These are phyloP conservation scores for Catocala fraxini DNA, from an alignment of 2,888 invertebrate species.

Conservation along the genomic window DNA sequence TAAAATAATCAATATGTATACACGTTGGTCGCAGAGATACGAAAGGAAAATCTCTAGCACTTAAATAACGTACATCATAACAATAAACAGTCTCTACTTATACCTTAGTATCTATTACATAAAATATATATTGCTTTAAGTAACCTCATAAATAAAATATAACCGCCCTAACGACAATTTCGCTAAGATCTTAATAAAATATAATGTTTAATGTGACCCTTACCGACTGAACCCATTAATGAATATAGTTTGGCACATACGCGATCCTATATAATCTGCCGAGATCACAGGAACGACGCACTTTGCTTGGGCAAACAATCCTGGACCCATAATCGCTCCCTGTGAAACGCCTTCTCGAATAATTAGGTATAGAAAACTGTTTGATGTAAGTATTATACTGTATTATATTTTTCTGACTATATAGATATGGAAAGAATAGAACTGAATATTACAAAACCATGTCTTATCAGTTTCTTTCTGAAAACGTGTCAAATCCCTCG, in stretches of 20 bases:
- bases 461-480: too few relatives aligned
- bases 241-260: constrained; percentile 28
- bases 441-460: too few relatives aligned
- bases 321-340: constrained; percentile 36
- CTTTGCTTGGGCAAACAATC: constrained; percentile 37
- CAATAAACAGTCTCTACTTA: background rate
- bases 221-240: constrained; percentile 45
- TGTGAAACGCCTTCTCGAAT: constrained; percentile 30
- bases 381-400: constrained; percentile 6
- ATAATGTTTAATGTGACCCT: constrained; percentile 44
- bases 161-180: constrained; percentile 33
- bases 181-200: constrained; percentile 48
- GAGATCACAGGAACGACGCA: constrained; percentile 38
- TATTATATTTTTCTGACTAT: background rate
- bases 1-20: too few relatives aligned
- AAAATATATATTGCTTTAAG: background rate
- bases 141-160: constrained; percentile 33
- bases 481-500: too few relatives aligned
- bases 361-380: constrained; percentile 17
- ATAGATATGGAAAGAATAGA: too few relatives aligned
- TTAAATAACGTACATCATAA: background rate
- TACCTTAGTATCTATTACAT: background rate
- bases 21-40: too few relatives aligned
- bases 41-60: too few relatives aligned
- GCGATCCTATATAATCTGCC: constrained; percentile 37